Base-by-base conservation (phyloP, 2,797 vertebrate genomes). In the Poecilia wingei region DNA sequence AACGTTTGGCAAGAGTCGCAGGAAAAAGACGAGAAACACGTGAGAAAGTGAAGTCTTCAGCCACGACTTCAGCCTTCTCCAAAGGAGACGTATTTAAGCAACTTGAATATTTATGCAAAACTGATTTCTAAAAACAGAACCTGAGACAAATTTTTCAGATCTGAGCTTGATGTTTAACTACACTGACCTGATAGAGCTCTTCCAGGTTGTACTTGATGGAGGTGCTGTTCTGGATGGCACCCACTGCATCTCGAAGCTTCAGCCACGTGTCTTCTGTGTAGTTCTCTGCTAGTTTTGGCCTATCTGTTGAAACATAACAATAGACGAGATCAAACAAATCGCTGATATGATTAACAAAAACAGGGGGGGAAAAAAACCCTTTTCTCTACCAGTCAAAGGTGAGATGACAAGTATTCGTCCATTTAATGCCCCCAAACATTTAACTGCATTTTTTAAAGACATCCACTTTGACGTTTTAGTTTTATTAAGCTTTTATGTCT, bases 211-310 rank as follows among this genome's bases (percentile, higher is more conserved):
- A 99, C 86, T 98, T 98, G 94, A 99, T 99, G 2, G 98, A 99
- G 92, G 97, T 99, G 95, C 98, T 99, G 94, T 98, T 99, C 93
- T 99, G 98, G 90, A 99, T 99, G 88, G 98, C 98, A 87, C 98
- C 97, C 72, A 99, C 98, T 4, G 98, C 98, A 94, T 98, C 98
- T 91, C 98, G 97, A 83, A 99, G 95, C 90, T 99, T 99, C 92
- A 99, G 96, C 98, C 98, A 99, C 6, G 98, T 99, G 93, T 99
- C 97, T 92, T 98, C 97, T 18, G 98, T 99, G 89, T 99, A 99
- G 94, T 98, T 99, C 94, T 99, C 98, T 39, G 98, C 97, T 95
- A 99, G 95, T 94, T 98, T 99, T 82, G 98, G 98, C 91, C 98
- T 97, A 95, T 99, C 98, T 99, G 95, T 83, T 90, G 90, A 72